These are phyloP conservation scores for Puffinus mauretanicus DNA, from an alignment of 2,113 vertebrate genomes.

Conservation along the genomic window DNA sequence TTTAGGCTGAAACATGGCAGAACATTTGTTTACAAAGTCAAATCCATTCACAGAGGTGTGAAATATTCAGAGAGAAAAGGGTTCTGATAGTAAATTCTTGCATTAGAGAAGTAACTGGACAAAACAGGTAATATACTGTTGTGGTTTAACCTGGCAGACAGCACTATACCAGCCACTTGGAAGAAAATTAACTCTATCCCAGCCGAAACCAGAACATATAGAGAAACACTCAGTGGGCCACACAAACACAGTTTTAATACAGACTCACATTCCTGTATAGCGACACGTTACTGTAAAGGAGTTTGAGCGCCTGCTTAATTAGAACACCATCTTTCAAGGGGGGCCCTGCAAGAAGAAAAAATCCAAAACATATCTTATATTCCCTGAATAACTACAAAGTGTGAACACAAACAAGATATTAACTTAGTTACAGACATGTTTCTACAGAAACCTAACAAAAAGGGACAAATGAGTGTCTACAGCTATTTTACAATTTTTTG, in stretches of 20 bases:
- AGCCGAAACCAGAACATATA: no score
- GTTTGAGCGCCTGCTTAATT: conserved; percentile 39
- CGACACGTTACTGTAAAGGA: conserved; percentile 3
- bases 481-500: background rate
- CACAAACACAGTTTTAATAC: background rate
- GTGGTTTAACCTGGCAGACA: no score
- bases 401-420: background rate
- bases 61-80: background rate
- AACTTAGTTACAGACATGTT: fast-evolving
- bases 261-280: conserved; percentile 58
- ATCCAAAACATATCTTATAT: background rate
- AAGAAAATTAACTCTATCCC: no score
- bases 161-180: no score
- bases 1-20: background rate
- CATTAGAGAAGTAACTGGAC: background rate
- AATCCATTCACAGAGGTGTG: background rate
- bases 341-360: conserved; percentile 10
- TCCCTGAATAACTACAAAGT: background rate
- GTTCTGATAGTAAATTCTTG: background rate
- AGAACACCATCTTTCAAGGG: conserved; percentile 30
- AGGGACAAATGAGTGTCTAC: background rate
- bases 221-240: background rate
- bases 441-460: background rate
- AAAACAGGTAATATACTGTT: no score
- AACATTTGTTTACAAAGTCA: background rate